Conservation (phyloP, 1,140 invertebrate species). For the Rhyacophila brunnea region DNA sequence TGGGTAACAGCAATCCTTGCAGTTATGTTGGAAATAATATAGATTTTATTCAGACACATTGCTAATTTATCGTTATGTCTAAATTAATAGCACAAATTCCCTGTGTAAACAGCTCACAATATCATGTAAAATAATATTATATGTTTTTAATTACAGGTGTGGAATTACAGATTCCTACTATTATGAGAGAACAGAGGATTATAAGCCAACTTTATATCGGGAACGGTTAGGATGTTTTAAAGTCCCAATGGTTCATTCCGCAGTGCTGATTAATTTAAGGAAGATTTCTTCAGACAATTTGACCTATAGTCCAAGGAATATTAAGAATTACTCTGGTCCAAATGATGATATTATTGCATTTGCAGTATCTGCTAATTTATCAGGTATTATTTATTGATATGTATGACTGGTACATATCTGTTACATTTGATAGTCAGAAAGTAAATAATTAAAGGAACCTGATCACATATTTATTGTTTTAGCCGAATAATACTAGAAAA, state of each 20-base stretch:
- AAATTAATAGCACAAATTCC: no score
- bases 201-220: slow-evolving; percentile 75
- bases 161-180: slow-evolving; percentile 88
- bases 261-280: slow-evolving; percentile 79
- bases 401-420: no score
- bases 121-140: no score
- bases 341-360: slow-evolving; percentile 94
- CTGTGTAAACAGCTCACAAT: no score
- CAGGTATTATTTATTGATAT: slow-evolving; percentile 52
- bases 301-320: slow-evolving; percentile 70
- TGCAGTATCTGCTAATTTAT: slow-evolving; percentile 77
- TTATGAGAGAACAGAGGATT: slow-evolving; percentile 84
- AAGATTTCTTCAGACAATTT: slow-evolving; percentile 61
- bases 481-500: no score
- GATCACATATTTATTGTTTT: no score
- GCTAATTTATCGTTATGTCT: no score
- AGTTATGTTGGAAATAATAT: no score
- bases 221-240: slow-evolving; percentile 73
- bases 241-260: slow-evolving; percentile 92
- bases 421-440: no score
- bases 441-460: no score
- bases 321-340: slow-evolving; percentile 70
- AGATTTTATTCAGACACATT: no score
- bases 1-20: no score
- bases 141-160: slow-evolving; percentile 86